Percentiles rank a stretch among this genome's conserved stretches.
Evolutionary conservation across 2,113 vertebrate species (phyloP).

Genomic region (Spermophilus dauricus): DNA sequence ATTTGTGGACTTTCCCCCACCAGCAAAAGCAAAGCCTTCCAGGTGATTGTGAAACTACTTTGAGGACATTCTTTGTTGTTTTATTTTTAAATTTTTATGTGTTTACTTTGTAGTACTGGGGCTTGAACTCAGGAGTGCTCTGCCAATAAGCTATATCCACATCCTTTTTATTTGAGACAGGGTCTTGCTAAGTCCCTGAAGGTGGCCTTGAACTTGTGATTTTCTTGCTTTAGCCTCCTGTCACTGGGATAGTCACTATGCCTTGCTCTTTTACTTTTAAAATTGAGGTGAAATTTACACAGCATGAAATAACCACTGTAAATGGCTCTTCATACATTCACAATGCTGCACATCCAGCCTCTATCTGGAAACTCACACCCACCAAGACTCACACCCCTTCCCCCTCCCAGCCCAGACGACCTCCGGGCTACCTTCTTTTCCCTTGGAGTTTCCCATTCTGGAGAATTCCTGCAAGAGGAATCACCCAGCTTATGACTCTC

Average conservation of each 20-base stretch:
- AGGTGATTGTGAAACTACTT: not conserved
- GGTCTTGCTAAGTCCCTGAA: too few relatives aligned
- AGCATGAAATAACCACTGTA: not conserved
- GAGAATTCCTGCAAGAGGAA: not conserved
- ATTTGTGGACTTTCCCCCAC: not conserved
- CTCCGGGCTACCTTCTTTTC: not conserved
- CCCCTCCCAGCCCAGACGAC: not conserved
- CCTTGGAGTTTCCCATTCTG: not conserved
- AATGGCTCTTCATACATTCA: fast-evolving
- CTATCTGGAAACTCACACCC: not conserved
- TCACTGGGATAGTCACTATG: too few relatives aligned
- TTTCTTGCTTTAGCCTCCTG: too few relatives aligned
- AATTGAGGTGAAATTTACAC: not conserved
- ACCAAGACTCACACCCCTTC: fast-evolving
- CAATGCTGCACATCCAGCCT: fast-evolving
- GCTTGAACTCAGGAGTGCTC: too few relatives aligned
- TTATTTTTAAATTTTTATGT: not conserved
- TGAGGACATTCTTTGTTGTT: not conserved
- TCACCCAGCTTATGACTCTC: not conserved
- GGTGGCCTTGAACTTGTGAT: too few relatives aligned
- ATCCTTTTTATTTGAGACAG: too few relatives aligned
- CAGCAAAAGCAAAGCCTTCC: not conserved
- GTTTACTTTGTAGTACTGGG: too few relatives aligned
- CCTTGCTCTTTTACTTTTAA: too few relatives aligned
- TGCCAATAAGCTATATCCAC: too few relatives aligned